Evolutionary conservation across 2,888 invertebrate genomes (phyloP).

Genomic region (Sphaerophoria taeniata): DNA sequence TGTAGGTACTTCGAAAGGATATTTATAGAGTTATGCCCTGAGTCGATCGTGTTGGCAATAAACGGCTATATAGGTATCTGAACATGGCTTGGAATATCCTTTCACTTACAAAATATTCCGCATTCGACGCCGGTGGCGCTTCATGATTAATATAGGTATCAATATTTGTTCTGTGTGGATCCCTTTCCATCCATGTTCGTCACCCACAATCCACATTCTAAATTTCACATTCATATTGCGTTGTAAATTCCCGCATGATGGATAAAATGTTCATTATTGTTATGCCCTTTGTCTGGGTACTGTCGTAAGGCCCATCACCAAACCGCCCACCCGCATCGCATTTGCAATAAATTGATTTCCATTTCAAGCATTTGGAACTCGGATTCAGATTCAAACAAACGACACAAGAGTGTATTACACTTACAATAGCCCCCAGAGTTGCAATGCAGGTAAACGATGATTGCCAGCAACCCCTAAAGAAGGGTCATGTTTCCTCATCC

Average conservation of each 20-base stretch:
- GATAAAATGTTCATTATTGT: slow-evolving; percentile 50
- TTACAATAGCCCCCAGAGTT: neutral
- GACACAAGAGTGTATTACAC: neutral
- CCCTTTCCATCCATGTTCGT: neutral
- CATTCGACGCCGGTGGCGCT: slow-evolving; percentile 50
- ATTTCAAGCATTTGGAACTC: slow-evolving; percentile 38
- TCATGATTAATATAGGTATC: slow-evolving; percentile 71
- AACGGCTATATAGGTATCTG: neutral
- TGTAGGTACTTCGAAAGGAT: neutral
- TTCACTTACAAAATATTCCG: slow-evolving; percentile 53
- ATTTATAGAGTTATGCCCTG: no score
- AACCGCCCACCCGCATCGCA: slow-evolving; percentile 22
- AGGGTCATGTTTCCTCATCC: neutral
- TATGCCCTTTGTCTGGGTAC: slow-evolving; percentile 58
- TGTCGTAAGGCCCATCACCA: no score
- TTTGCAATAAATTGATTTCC: slow-evolving; percentile 72
- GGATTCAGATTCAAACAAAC: neutral
- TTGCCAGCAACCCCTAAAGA: slow-evolving; percentile 7
- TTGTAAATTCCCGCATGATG: slow-evolving; percentile 15
- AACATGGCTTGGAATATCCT: slow-evolving; percentile 47
- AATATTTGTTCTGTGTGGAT: slow-evolving; percentile 61
- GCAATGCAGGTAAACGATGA: slow-evolving; percentile 31
- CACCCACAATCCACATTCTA: neutral
- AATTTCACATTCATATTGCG: slow-evolving; percentile 11
- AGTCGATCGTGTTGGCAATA: slow-evolving; percentile 14